These are phyloP conservation scores for Gambusia holbrooki DNA, from an alignment of 2,113 vertebrate genomes.

Conservation along the genomic window DNA sequence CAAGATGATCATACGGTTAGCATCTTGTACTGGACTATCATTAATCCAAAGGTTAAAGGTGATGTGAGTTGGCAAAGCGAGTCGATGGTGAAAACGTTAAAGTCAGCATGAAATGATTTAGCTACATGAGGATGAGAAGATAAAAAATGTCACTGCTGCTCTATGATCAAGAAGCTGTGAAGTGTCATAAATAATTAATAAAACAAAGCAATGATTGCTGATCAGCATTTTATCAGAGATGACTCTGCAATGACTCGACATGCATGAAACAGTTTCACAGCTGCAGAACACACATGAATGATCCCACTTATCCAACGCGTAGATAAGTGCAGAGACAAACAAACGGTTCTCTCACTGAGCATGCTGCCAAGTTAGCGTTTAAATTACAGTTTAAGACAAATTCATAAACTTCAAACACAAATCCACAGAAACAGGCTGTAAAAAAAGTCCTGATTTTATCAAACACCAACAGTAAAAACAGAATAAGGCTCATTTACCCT, in stretches of 20 bases:
- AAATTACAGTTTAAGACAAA: slow-evolving; percentile 20
- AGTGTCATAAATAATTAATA: background rate
- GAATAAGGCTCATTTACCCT: slow-evolving; percentile 47
- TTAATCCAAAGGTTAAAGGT: background rate
- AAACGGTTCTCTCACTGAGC: slow-evolving; percentile 15
- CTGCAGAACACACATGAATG: slow-evolving; percentile 41
- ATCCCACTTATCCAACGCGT: slow-evolving; percentile 23
- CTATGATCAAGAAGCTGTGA: slow-evolving; percentile 1
- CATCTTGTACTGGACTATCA: background rate
- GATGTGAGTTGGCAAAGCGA: background rate
- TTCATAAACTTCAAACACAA: slow-evolving; percentile 15
- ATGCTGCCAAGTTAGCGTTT: slow-evolving; percentile 14
- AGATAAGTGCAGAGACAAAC: slow-evolving; percentile 32
- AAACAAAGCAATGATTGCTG: slow-evolving; percentile 34
- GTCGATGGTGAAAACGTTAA: slow-evolving; percentile 2
- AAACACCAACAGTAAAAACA: slow-evolving; percentile 31
- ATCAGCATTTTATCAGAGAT: slow-evolving; percentile 53
- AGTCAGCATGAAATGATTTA: no score
- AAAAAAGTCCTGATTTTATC: slow-evolving; percentile 38
- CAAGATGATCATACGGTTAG: background rate
- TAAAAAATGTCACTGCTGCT: background rate
- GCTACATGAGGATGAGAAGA: background rate
- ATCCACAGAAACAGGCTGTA: slow-evolving; percentile 11
- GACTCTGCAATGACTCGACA: slow-evolving; percentile 39
- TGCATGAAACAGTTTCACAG: slow-evolving; percentile 48